Base-by-base conservation (phyloP, 2,888 invertebrate genomes). In the Pinctada fucata region DNA sequence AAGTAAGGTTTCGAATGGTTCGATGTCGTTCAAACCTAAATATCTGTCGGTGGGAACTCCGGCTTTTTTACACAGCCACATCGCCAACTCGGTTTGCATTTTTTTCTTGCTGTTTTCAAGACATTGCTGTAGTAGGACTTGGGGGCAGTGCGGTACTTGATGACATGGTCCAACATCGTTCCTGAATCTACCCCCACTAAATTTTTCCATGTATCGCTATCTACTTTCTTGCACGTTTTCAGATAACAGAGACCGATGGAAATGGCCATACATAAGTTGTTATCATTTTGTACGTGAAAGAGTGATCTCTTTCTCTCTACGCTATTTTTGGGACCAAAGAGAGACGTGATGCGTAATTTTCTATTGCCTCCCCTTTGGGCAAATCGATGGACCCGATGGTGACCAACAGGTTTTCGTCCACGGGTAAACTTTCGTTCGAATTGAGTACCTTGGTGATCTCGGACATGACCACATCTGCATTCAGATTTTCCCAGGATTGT, bases 361-460 rank as follows among this genome's bases (percentile, higher is more conserved):
- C 31, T 65, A 63, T 58, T 70, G 2, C 52, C 66, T 45, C 79
- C 75, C 79, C 75, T 65, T 70, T 71, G 2, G 80, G 76, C 13
- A 80, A 8, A 10, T 73, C 73, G 31, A 74, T 73, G 5, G 79
- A 68, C 13, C 79, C 79, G 2, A 80, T 45, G 3, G 50, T 51
- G n/a, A 75, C 51, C 45, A 69, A 45, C 4, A 69, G 69, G 8
- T 69, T 69, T 69, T 69, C 69, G 50, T 69, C 69, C 2, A 69
- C 16, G 50, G 71, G 13, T 3, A 80, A 50, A n/a, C 68, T 64
- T 64, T 78, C 75, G 48, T 83, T 75, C 68, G 73, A 72, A 66
- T 78, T 80, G 3, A 80, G 48, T 58, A 80, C 80, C 48, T 77
- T 80, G 31, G 78, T 77, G 2, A 82, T 79, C 3, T 58, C 72